Evolutionary conservation across 2,888 invertebrate species (phyloP).

Genomic region (Catocala nupta): DNA sequence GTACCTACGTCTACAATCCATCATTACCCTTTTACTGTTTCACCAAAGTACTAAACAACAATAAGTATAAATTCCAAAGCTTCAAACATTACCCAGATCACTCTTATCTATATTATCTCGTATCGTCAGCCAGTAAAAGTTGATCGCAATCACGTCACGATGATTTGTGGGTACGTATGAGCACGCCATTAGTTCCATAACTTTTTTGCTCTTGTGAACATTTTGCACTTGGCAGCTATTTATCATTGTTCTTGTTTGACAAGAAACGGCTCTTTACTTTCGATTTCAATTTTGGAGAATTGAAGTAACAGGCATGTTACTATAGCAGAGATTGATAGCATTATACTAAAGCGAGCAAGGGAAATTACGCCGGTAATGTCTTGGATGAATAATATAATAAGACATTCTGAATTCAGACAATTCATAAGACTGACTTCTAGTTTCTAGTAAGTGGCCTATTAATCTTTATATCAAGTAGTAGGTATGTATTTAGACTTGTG

Average conservation of each 20-base stretch:
- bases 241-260: slow-evolving; percentile 14
- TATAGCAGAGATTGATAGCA: too few relatives aligned
- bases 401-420: too few relatives aligned
- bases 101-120: slow-evolving; percentile 41
- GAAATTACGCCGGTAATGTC: too few relatives aligned
- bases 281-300: neutral
- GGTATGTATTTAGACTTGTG: too few relatives aligned
- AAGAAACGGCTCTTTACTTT: slow-evolving; percentile 11
- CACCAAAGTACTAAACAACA: too few relatives aligned
- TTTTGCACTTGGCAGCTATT: slow-evolving; percentile 21
- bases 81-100: slow-evolving; percentile 30
- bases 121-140: slow-evolving; percentile 53
- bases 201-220: slow-evolving; percentile 21
- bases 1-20: too few relatives aligned
- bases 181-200: slow-evolving; percentile 37
- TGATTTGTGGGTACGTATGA: slow-evolving; percentile 45
- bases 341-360: too few relatives aligned
- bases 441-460: too few relatives aligned
- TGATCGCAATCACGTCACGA: slow-evolving; percentile 51
- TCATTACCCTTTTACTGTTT: too few relatives aligned
- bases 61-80: slow-evolving; percentile 23
- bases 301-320: neutral
- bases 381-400: too few relatives aligned
- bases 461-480: too few relatives aligned
- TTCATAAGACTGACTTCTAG: too few relatives aligned